These are phyloP conservation scores for Mixornis gularis DNA, from an alignment of 2,113 vertebrate genomes.

Conservation along the genomic window DNA sequence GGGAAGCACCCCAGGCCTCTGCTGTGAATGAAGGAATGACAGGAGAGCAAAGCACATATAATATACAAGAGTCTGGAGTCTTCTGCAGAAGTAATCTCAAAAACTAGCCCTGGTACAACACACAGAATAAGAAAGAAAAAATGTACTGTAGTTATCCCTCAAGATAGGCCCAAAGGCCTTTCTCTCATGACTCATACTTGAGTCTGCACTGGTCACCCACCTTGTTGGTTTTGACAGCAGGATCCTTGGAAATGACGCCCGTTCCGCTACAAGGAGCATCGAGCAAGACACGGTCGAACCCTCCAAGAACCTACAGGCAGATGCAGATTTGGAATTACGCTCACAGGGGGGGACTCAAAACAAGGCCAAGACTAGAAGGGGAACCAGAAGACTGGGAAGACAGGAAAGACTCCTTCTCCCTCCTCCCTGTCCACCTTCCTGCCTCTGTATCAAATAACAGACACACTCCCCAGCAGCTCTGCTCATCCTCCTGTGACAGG, in stretches of 20 bases:
- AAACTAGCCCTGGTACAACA: not conserved
- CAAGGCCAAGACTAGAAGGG: not conserved
- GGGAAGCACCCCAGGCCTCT: not conserved
- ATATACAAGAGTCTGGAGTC: not conserved
- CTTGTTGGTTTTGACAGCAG: conserved; percentile 94
- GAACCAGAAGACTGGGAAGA: not conserved
- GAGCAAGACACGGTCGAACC: conserved; percentile 91
- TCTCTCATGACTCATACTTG: not conserved
- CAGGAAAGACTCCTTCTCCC: not conserved
- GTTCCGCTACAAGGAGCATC: conserved; percentile 96
- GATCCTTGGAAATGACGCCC: conserved; percentile 94
- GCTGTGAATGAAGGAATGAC: not conserved
- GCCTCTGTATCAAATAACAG: not conserved
- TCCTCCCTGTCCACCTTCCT: not conserved
- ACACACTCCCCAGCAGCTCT: not conserved
- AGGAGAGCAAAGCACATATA: not conserved
- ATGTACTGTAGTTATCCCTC: not conserved
- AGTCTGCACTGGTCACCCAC: conserved; percentile 56
- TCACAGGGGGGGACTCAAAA: not conserved
- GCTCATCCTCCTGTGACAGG: not conserved
- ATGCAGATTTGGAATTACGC: not conserved
- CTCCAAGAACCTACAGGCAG: conserved; percentile 83
- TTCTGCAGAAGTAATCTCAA: not conserved
- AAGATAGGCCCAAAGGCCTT: not conserved
- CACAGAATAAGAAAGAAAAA: not conserved